Percentiles rank a stretch among this genome's conserved stretches.
Conservation (phyloP, 1,140 invertebrate genomes). For the Oedothorax gibbosus region DNA sequence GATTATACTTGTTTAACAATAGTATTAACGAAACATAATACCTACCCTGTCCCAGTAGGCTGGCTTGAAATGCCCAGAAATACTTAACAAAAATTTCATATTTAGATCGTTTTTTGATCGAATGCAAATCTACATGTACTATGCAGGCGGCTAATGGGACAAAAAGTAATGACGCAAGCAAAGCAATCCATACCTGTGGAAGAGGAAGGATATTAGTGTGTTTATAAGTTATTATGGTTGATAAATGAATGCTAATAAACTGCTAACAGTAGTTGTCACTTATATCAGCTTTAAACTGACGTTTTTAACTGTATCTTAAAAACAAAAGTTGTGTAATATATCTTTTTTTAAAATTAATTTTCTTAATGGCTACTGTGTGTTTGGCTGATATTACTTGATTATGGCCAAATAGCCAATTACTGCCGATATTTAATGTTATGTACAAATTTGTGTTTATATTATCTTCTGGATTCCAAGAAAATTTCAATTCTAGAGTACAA, state of each 20-base stretch:
- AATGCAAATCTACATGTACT: not conserved
- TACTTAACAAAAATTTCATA: not conserved
- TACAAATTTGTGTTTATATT: too few relatives aligned
- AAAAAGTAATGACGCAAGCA: not conserved
- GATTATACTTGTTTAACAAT: not conserved
- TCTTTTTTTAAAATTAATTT: too few relatives aligned
- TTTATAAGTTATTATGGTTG: not conserved
- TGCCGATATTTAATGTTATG: too few relatives aligned
- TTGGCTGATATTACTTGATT: too few relatives aligned
- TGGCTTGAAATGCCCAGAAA: not conserved
- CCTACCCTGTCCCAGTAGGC: constrained; percentile 12
- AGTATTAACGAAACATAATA: too few relatives aligned
- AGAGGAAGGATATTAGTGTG: not conserved
- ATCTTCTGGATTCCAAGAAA: too few relatives aligned
- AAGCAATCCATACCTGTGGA: not conserved
- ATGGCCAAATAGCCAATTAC: too few relatives aligned
- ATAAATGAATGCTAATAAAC: not conserved
- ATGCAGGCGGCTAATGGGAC: not conserved
- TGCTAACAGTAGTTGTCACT: not conserved
- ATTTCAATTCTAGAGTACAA: too few relatives aligned
- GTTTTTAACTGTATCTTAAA: too few relatives aligned
- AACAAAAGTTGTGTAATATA: not conserved
- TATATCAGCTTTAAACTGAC: not conserved
- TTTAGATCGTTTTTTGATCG: not conserved
- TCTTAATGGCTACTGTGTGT: too few relatives aligned